Base-by-base conservation (phyloP, 1,140 invertebrate species). In the Zaprionus kolodkinae region DNA sequence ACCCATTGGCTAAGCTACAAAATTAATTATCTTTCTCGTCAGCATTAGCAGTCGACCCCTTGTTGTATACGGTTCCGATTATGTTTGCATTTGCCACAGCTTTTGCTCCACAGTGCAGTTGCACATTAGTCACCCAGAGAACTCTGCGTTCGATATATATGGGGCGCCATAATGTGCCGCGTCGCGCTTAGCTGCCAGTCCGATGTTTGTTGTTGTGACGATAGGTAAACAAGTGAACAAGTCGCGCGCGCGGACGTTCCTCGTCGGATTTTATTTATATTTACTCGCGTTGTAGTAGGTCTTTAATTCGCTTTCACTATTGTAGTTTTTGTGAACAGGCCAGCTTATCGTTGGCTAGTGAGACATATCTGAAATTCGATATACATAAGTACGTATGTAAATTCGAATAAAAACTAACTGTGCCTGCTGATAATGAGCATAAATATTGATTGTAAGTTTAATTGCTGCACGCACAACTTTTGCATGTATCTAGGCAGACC, bases 191-290 rank as follows among this genome's bases (percentile, higher is more conserved):
- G 45, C 59, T 40, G 43, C 63, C 66, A 75, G 66, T 75, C 36
- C 59, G 40, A 12, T 55, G 36, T 57, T 36, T 70, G 59, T 40
- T 69, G 66, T 54, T 69, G 59, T 75, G 72, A 63, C 43, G 66
- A 50, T 59, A 59, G 45, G 72, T 75, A 75, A 74, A 74, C 72
- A 74, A 69, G 35, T 73, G 64, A 65, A 43, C 55, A n/a, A n/a
- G 50, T 50, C 62, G 62, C 62, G 62, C 36, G 21, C 27, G 61
- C 25, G 48, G 21, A 64, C 61, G 56, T 43, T 55, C 35, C 35
- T 60, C 33, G 50, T 64, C 54, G 67, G 38, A 35, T 40, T 64
- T 64, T 52, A 50, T 72, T 62, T 72, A 48, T 72, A 48, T 15
- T 35, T 38, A 36, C 10, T 25, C 50, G 30, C 13, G 13, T 48